These are phyloP conservation scores for Onchidella celtica DNA, from an alignment of 2,888 invertebrate species.

Conservation along the genomic window DNA sequence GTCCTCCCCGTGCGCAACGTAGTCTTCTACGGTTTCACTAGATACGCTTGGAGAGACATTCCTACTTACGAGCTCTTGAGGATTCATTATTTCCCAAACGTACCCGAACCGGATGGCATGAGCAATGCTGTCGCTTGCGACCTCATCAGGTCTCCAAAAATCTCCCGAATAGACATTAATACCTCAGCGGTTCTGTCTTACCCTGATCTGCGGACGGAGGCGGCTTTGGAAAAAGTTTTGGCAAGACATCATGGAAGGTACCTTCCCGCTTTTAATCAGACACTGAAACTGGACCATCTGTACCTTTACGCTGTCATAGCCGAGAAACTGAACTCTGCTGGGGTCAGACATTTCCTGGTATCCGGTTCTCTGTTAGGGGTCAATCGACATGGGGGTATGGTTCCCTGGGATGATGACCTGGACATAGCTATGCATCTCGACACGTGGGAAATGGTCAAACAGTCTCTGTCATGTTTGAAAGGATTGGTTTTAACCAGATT, in stretches of 20 bases:
- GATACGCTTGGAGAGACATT: constrained; percentile 22
- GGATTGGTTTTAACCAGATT: neutral
- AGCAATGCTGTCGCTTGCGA: neutral
- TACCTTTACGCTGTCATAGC: constrained; percentile 6
- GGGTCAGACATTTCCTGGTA: constrained; percentile 3
- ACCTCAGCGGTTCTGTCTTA: neutral
- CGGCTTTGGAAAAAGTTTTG: neutral
- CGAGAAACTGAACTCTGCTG: neutral
- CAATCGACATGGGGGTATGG: constrained; percentile 17
- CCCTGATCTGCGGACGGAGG: neutral
- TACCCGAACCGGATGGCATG: neutral
- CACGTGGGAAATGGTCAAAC: constrained; percentile 15
- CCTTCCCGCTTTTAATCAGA: neutral
- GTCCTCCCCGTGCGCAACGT: neutral
- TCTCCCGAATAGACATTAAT: neutral
- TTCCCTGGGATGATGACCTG: constrained; percentile 46
- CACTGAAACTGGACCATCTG: constrained; percentile 8
- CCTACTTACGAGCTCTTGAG: neutral
- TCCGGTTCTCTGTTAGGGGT: constrained; percentile 31
- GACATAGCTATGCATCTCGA: constrained; percentile 23
- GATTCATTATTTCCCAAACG: neutral
- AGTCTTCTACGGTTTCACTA: neutral
- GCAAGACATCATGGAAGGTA: neutral
- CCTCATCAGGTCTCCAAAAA: neutral
- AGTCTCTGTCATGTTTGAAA: constrained; percentile 17